phyloP scores from a whole-genome alignment of 2,888 invertebrate genomes.

The Heliconius sara region DNA sequence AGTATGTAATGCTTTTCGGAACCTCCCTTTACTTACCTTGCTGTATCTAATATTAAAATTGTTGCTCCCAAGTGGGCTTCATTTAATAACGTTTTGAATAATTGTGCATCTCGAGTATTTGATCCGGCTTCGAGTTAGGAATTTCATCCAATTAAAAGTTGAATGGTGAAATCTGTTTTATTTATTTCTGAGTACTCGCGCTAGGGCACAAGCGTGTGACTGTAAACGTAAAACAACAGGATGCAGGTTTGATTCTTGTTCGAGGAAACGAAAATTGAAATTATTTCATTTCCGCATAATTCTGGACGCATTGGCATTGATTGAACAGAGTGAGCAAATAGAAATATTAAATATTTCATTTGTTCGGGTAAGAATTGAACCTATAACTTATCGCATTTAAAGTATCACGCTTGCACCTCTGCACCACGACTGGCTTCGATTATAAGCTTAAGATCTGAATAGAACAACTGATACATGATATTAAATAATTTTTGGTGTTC shows the following conservation, averaged over 20 bases:
- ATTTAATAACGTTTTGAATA: constrained; percentile 29
- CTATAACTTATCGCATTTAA: too few species aligned
- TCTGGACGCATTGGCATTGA: too few species aligned
- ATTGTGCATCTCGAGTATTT: constrained; percentile 15
- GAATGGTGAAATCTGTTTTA: background rate
- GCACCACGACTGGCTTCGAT: too few species aligned
- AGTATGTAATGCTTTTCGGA: background rate
- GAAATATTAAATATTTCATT: too few species aligned
- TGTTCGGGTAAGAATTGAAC: too few species aligned
- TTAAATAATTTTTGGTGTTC: too few species aligned
- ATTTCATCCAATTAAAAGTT: background rate
- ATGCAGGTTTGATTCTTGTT: background rate
- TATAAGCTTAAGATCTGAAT: too few species aligned
- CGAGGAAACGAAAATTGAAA: background rate
- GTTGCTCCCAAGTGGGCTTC: constrained; percentile 3
- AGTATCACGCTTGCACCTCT: too few species aligned
- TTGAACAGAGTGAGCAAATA: too few species aligned
- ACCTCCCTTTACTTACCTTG: background rate
- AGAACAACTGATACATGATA: too few species aligned
- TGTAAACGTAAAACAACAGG: background rate
- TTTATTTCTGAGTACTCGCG: background rate
- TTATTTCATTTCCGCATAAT: too few species aligned
- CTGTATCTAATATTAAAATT: constrained; percentile 31
- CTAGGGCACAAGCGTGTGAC: background rate
- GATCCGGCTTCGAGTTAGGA: background rate